Percentiles rank a stretch among this genome's conserved stretches.
phyloP scores from a whole-genome alignment of 2,113 vertebrate species.

The Cariama cristata region DNA sequence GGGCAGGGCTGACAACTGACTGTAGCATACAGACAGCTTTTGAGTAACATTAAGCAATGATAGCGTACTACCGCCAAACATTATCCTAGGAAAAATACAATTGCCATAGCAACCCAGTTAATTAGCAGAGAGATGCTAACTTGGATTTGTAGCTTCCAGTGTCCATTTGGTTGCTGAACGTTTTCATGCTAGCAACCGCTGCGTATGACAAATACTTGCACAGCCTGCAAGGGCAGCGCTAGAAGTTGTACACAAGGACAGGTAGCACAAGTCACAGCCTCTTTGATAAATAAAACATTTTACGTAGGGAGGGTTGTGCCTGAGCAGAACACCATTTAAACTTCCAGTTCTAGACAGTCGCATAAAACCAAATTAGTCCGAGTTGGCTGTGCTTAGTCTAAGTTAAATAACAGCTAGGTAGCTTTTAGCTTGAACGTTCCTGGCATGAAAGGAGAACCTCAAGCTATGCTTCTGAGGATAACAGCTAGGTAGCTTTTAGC shows the following conservation, averaged over 20 bases:
- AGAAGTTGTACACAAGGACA: fast-evolving
- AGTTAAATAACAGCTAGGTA: no score
- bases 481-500: neutral
- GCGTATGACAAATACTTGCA: fast-evolving
- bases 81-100: neutral
- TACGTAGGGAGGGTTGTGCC: neutral
- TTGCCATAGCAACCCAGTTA: neutral
- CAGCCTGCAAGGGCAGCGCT: fast-evolving
- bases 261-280: fast-evolving
- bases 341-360: neutral
- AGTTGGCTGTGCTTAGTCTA: neutral
- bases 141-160: neutral
- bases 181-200: neutral
- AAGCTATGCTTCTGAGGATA: neutral
- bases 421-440: neutral
- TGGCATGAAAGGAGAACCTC: neutral
- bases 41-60: neutral
- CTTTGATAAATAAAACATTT: fast-evolving
- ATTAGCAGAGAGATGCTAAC: neutral
- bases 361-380: fast-evolving
- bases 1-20: neutral
- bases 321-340: neutral
- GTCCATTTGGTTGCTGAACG: neutral
- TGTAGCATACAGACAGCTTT: no score
- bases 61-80: fast-evolving